Conservation (phyloP, 2,113 vertebrate species). For the Takifugu flavidus region DNA sequence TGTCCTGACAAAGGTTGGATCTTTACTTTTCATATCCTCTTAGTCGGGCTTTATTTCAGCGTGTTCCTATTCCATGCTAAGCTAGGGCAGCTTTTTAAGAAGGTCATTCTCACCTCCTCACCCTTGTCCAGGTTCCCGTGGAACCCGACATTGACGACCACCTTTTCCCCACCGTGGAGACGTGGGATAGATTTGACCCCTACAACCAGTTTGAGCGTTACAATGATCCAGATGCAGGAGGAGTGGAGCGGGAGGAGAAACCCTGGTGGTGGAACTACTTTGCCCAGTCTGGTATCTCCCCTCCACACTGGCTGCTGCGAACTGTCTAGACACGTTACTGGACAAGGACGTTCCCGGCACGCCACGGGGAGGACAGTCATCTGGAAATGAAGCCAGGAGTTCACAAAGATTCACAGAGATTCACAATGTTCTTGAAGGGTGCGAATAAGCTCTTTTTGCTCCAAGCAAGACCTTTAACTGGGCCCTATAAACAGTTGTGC, state of each 20-base stretch:
- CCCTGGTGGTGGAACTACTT: conserved; percentile 99
- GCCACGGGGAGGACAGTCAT: conserved; percentile 16
- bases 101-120: background rate
- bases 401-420: too few species aligned
- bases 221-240: conserved; percentile 31
- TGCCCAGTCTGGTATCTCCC: conserved; percentile 78
- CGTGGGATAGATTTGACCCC: conserved; percentile 72
- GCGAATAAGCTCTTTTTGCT: conserved; percentile 10
- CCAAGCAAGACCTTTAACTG: conserved; percentile 8
- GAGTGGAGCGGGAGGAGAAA: conserved; percentile 75
- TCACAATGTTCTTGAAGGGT: conserved; percentile 6
- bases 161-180: conserved; percentile 65
- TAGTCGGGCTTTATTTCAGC: background rate
- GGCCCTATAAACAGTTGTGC: conserved; percentile 3
- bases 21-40: background rate
- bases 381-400: background rate
- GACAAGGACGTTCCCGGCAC: background rate
- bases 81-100: background rate
- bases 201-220: conserved; percentile 78
- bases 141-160: conserved; percentile 72
- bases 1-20: conserved; percentile 74
- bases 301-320: conserved; percentile 89
- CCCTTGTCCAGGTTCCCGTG: conserved; percentile 47
- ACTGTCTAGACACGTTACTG: conserved; percentile 61
- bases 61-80: background rate